These are phyloP conservation scores for Trachelus iudaicus DNA, from an alignment of 2,888 invertebrate genomes.

Conservation along the genomic window DNA sequence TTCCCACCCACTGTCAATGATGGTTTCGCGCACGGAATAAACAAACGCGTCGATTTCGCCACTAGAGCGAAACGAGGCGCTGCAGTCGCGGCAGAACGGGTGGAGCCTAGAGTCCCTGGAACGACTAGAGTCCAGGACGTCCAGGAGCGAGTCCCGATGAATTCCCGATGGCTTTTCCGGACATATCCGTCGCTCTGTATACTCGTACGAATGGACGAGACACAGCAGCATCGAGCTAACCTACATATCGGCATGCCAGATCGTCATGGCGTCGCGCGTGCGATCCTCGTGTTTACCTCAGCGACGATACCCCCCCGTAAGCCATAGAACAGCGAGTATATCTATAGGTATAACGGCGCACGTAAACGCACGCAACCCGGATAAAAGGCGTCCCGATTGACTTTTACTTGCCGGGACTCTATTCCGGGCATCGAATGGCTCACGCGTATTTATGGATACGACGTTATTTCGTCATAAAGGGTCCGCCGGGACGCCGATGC, in stretches of 20 bases:
- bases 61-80: constrained; percentile 3
- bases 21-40: not conserved
- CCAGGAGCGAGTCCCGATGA: not conserved
- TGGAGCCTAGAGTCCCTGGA: not conserved
- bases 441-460: constrained; percentile 52
- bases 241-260: not conserved
- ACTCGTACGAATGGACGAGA: not conserved
- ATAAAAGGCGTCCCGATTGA: constrained; percentile 11
- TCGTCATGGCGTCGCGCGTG: not conserved
- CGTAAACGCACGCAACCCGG: not conserved
- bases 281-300: not conserved
- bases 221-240: not conserved
- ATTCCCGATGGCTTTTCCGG: not conserved
- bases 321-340: not conserved
- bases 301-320: not conserved
- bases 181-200: not conserved
- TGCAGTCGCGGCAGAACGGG: not conserved
- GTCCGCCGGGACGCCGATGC: constrained; percentile 30
- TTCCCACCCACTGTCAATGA: not conserved
- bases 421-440: constrained; percentile 49
- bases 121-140: too few species aligned
- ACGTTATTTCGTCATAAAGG: constrained; percentile 55
- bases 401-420: constrained; percentile 25
- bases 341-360: not conserved
- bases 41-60: not conserved